Conservation (phyloP, 2,113 vertebrate genomes). For the Hippocampus guttulatus region DNA sequence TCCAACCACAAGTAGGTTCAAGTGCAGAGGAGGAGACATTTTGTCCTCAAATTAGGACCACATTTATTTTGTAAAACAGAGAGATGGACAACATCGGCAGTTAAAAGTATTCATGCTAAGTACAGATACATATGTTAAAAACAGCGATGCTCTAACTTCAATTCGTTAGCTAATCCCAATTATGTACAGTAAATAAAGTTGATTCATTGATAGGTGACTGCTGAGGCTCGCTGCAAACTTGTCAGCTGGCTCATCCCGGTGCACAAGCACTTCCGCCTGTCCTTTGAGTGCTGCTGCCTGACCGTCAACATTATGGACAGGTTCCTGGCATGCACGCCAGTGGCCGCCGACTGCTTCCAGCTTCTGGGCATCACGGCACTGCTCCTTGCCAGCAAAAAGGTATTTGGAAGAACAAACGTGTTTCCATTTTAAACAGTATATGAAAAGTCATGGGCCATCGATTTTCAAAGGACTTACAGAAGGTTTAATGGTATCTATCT, state of each 20-base stretch:
- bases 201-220: slow-evolving; percentile 74
- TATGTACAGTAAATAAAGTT: background rate
- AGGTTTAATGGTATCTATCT: too few relatives aligned
- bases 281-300: slow-evolving; percentile 88
- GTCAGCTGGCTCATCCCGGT: slow-evolving; percentile 91
- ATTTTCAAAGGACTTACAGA: background rate
- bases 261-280: slow-evolving; percentile 79
- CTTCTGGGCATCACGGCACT: slow-evolving; percentile 87
- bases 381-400: slow-evolving; percentile 90
- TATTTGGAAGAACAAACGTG: slow-evolving; percentile 29
- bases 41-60: background rate
- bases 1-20: slow-evolving; percentile 82
- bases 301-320: slow-evolving; percentile 88
- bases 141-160: too few relatives aligned
- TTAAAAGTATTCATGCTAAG: too few relatives aligned
- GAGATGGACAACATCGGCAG: too few relatives aligned
- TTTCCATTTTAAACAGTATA: background rate
- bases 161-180: background rate
- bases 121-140: too few relatives aligned
- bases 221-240: slow-evolving; percentile 84
- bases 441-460: background rate
- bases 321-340: slow-evolving; percentile 82
- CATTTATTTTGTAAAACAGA: too few relatives aligned
- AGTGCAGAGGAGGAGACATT: background rate
- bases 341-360: slow-evolving; percentile 93